These are phyloP conservation scores for Sarcophaga bullata DNA, from an alignment of 1,140 invertebrate genomes.

Conservation along the genomic window DNA sequence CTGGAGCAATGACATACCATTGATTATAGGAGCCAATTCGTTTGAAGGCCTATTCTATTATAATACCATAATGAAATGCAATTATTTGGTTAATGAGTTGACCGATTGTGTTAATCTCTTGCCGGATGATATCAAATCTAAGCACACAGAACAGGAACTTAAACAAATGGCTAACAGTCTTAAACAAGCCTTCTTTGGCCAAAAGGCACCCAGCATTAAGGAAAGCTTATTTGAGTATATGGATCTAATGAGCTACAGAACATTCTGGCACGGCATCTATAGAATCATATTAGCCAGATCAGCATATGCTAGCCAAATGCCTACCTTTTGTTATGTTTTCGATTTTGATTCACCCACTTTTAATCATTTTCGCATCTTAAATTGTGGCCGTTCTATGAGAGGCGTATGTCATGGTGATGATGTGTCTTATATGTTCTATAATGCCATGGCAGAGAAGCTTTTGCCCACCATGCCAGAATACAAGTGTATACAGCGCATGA, in stretches of 20 bases:
- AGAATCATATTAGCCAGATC: constrained; percentile 55
- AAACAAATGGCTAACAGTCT: constrained; percentile 47
- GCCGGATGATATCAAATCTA: constrained; percentile 49
- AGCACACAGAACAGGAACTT: background rate
- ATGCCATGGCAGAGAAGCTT: constrained; percentile 48
- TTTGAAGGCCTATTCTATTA: constrained; percentile 58
- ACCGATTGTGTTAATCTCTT: constrained; percentile 52
- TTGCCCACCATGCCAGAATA: constrained; percentile 52
- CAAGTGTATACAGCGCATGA: constrained; percentile 60
- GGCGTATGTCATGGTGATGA: constrained; percentile 72
- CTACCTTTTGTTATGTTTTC: constrained; percentile 66
- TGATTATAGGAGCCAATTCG: constrained; percentile 65
- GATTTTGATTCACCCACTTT: constrained; percentile 60
- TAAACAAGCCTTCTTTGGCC: constrained; percentile 53
- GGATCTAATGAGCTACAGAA: constrained; percentile 59
- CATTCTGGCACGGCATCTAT: constrained; percentile 64
- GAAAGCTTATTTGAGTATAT: constrained; percentile 48
- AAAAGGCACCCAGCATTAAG: constrained; percentile 50
- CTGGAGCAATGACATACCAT: constrained; percentile 65
- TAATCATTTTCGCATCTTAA: constrained; percentile 59
- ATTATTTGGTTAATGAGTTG: constrained; percentile 46
- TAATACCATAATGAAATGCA: constrained; percentile 46
- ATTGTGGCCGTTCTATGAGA: constrained; percentile 50
- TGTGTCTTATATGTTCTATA: constrained; percentile 72
- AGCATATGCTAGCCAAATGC: constrained; percentile 49